These are phyloP conservation scores for Zonotrichia leucophrys DNA, from an alignment of 2,113 vertebrate genomes.

Conservation along the genomic window DNA sequence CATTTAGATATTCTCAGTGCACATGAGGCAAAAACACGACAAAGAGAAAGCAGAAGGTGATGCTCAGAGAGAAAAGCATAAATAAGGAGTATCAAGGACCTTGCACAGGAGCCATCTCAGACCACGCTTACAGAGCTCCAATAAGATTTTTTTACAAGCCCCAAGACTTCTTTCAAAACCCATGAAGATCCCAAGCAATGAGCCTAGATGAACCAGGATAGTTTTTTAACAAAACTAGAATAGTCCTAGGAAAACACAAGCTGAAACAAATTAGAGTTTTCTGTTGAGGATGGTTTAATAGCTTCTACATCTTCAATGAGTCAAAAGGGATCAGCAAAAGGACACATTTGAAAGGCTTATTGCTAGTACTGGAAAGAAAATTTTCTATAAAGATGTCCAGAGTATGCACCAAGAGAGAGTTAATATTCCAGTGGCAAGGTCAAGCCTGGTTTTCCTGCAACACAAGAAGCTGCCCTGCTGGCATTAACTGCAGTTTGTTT, in stretches of 20 bases:
- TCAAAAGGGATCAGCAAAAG: background rate
- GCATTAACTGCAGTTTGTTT: background rate
- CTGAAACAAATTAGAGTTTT: background rate
- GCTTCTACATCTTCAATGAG: background rate
- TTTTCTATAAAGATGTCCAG: background rate
- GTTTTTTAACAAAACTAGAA: background rate
- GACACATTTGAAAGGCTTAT: background rate
- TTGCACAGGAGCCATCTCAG: background rate
- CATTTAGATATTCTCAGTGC: background rate
- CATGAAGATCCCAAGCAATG: background rate
- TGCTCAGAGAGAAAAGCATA: background rate
- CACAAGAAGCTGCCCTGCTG: conserved; percentile 4
- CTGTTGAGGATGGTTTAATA: background rate
- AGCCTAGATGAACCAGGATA: background rate
- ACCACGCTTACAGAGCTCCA: background rate
- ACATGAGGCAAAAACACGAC: rapidly evolving
- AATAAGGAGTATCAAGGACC: background rate
- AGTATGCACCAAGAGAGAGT: background rate
- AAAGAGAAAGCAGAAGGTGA: background rate
- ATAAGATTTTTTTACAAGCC: background rate
- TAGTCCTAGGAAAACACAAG: background rate
- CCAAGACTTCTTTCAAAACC: background rate
- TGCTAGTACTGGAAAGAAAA: background rate
- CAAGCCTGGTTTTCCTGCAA: background rate
- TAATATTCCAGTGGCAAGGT: background rate